These are phyloP conservation scores for Pyralis farinalis DNA, from an alignment of 2,888 invertebrate species.

Conservation along the genomic window DNA sequence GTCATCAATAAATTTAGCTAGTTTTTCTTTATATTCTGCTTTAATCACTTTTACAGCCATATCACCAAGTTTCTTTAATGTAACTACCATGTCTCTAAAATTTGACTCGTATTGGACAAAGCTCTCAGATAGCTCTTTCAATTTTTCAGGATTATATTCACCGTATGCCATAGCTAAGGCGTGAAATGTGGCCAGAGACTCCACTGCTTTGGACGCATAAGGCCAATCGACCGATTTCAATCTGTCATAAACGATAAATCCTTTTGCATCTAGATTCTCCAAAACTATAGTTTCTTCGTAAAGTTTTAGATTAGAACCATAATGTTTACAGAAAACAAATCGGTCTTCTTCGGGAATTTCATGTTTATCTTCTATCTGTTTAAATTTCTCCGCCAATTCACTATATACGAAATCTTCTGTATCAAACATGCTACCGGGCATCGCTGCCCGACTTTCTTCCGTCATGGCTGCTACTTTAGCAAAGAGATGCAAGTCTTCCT, in stretches of 20 bases:
- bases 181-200: slow-evolving; percentile 41
- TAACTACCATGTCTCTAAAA: background rate
- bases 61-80: background rate
- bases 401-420: slow-evolving; percentile 29
- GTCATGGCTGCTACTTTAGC: slow-evolving; percentile 39
- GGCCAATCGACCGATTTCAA: no score
- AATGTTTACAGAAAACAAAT: slow-evolving; percentile 27
- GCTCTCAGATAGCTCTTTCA: slow-evolving; percentile 2
- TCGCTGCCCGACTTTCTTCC: slow-evolving; percentile 21
- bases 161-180: slow-evolving; percentile 41
- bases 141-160: slow-evolving; percentile 35
- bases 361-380: no score
- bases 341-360: slow-evolving; percentile 22
- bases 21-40: slow-evolving; percentile 23
- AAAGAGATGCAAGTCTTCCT: slow-evolving; percentile 34
- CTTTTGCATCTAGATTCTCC: slow-evolving; percentile 28
- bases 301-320: slow-evolving; percentile 20
- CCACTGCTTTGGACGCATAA: slow-evolving; percentile 28
- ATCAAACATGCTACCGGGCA: background rate
- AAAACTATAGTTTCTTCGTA: slow-evolving; percentile 37
- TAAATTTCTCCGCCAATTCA: background rate
- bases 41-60: background rate
- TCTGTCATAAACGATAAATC: slow-evolving; percentile 32
- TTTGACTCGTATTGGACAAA: background rate
- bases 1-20: slow-evolving; percentile 23